These are phyloP conservation scores for Bhutanitis thaidina DNA, from an alignment of 2,888 invertebrate genomes.

Conservation along the genomic window DNA sequence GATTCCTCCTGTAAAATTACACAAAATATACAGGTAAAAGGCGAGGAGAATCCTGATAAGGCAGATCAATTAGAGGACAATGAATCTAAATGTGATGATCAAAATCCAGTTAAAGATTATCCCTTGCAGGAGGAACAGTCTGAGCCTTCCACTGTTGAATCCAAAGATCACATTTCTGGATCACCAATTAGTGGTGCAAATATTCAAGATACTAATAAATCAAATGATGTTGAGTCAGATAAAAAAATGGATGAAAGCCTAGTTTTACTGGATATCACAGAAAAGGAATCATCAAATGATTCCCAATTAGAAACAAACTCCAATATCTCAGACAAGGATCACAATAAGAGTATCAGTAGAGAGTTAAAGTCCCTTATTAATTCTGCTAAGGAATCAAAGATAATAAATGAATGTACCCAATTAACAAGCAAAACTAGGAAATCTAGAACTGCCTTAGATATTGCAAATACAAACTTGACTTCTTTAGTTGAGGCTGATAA, in stretches of 20 bases:
- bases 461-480: constrained; percentile 62
- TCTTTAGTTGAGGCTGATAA: constrained; percentile 55
- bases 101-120: constrained; percentile 2
- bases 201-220: not conserved
- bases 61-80: constrained; percentile 3
- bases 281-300: constrained; percentile 49
- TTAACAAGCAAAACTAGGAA: constrained; percentile 73
- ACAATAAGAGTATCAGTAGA: constrained; percentile 68
- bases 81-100: constrained; percentile 2
- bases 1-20: constrained; percentile 8
- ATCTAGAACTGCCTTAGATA: constrained; percentile 65
- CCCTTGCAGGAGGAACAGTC: not conserved
- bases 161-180: not conserved
- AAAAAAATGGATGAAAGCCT: constrained; percentile 22
- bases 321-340: constrained; percentile 58
- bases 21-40: not conserved
- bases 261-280: constrained; percentile 30
- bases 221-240: constrained; percentile 15
- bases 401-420: constrained; percentile 80
- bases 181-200: not conserved
- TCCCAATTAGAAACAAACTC: constrained; percentile 44
- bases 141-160: not conserved
- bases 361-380: constrained; percentile 83
- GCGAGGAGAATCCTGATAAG: not conserved
- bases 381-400: constrained; percentile 84